A percentile compares a stretch with the other conserved stretches of the same genome.
Conservation (phyloP, 2,113 vertebrate species). For the Cepphus grylle region DNA sequence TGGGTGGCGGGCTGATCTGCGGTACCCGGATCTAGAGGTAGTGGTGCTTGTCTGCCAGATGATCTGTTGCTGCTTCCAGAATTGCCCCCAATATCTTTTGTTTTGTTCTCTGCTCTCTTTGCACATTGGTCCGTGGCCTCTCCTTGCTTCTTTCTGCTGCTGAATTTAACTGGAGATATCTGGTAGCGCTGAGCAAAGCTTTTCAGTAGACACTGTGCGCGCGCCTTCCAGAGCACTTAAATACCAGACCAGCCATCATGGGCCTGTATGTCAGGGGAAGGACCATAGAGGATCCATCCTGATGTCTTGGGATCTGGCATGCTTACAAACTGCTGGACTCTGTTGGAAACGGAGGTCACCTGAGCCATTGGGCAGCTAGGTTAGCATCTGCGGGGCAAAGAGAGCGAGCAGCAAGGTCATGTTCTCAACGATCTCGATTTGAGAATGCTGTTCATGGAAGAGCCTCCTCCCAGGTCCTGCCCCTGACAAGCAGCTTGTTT, state of each 20-base stretch:
- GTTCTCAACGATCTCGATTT: background rate
- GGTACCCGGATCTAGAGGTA: constrained; percentile 87
- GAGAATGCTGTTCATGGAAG: background rate
- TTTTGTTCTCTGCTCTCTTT: background rate
- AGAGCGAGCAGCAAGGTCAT: accelerated
- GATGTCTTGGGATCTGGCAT: accelerated
- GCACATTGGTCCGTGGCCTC: accelerated
- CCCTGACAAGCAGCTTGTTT: background rate
- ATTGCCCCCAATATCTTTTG: background rate
- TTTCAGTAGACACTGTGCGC: accelerated
- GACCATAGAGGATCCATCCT: background rate
- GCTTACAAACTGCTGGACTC: background rate
- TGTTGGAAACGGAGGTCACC: background rate
- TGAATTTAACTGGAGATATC: background rate
- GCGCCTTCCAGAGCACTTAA: background rate
- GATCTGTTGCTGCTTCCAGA: background rate
- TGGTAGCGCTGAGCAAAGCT: background rate
- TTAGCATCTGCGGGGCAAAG: background rate
- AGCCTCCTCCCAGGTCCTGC: background rate
- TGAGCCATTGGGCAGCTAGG: background rate
- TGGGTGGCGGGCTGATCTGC: constrained; percentile 85
- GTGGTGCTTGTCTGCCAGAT: background rate
- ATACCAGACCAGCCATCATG: accelerated
- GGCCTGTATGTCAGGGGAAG: background rate
- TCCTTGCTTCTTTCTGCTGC: background rate